Percentiles rank a stretch among this genome's conserved stretches.
These are phyloP conservation scores for Illadopsis cleaveri DNA, from an alignment of 2,113 vertebrate genomes.

Conservation along the genomic window DNA sequence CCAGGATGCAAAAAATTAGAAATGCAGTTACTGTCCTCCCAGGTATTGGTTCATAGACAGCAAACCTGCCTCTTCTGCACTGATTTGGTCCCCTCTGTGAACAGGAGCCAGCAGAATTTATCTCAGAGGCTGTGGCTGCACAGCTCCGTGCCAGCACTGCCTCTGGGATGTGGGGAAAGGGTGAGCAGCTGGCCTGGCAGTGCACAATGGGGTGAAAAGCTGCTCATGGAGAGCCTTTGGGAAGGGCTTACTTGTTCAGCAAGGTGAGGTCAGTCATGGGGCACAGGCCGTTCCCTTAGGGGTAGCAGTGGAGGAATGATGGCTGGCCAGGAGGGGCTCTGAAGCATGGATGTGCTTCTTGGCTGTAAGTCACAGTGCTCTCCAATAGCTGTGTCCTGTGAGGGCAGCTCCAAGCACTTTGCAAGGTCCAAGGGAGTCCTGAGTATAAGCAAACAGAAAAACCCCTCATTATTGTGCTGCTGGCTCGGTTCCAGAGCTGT, in stretches of 20 bases:
- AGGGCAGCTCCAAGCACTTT: background rate
- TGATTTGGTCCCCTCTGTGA: background rate
- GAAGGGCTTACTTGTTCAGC: background rate
- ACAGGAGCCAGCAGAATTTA: background rate
- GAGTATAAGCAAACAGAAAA: background rate
- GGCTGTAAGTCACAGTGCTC: background rate
- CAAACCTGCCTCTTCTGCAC: rapidly evolving
- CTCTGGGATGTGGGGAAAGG: too few species aligned
- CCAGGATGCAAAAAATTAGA: background rate
- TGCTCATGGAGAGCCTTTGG: background rate
- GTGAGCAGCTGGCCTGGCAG: background rate
- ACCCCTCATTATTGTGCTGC: background rate
- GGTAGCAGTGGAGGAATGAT: rapidly evolving
- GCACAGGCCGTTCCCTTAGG: rapidly evolving
- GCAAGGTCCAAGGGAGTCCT: background rate
- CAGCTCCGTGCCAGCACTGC: background rate
- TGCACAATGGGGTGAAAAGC: background rate
- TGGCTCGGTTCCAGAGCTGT: background rate
- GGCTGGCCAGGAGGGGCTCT: background rate
- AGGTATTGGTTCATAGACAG: background rate
- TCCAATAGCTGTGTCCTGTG: background rate
- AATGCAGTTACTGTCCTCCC: background rate
- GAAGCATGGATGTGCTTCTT: background rate
- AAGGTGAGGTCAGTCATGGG: background rate
- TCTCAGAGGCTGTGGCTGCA: rapidly evolving